Evolutionary conservation across 2,113 vertebrate genomes (phyloP), one percentile per base, ranked within the genome.

Genomic region (Mustela lutreola): DNA sequence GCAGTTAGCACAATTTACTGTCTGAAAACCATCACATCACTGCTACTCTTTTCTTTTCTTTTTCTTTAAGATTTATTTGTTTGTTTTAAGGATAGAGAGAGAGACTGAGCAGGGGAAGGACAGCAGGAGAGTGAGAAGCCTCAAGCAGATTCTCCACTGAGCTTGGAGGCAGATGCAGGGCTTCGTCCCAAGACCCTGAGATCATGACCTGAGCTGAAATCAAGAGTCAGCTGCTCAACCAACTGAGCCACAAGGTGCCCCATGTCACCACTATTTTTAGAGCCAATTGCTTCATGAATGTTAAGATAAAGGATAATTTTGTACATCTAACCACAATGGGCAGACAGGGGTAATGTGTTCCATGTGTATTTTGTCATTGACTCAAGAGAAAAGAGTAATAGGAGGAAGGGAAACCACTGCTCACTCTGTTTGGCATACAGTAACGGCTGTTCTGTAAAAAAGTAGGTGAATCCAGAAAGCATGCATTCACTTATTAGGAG

Each of bases 241-340:
- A n/a, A 70, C 67, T 36, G 67, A 70, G 33, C 33, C 67, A 70
- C 33, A 70, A n/a, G 67, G 67, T 18, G 28, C 18, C 33, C 33
- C 18, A 70, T 4, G 14, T 1, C 62, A 65, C 42, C 42, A 22
- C 83, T 48, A 92, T 84, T 98, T 78, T 95, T 91, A 96, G 4
- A 45, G 94, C 78, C 98, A 99, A 98, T 98, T 96, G 93, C 95
- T 98, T 97, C 95, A 93, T 96, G 97, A 98, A 98, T 83, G 91
- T 73, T 79, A 98, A 93, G 80, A 81, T 98, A 91, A 95, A 98
- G 93, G 94, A 97, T 95, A 98, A 97, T 42, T 11, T 91, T 97
- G 96, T 75, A 94, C 62, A 94, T 98, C 83, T 80, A 85, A 36
- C 42, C 12, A 65, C 96, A 97, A 98, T 84, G 96, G 96, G 83